Base-by-base conservation (phyloP, 2,888 invertebrate species). In the Theristus sp. region DNA sequence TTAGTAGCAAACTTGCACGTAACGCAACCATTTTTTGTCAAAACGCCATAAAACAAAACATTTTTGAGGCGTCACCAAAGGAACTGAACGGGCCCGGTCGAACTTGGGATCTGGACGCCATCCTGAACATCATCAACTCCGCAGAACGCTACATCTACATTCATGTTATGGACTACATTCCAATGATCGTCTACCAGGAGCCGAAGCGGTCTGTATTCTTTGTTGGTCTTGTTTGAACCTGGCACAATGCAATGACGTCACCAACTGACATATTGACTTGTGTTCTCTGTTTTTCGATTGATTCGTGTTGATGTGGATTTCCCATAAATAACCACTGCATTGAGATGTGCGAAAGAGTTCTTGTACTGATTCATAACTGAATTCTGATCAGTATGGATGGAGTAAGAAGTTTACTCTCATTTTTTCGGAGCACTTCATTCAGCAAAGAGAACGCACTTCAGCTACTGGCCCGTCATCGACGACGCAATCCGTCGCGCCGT, bases 111-210 rank as follows among this genome's bases (percentile, higher is more conserved):
- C 79, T 87, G 60, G 85, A 86, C 69, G 87, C 89, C 1, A 84
- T 98, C 60, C 75, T 89, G 0, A 78, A 83, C 69, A 83, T 86
- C 55, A 91, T 98, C 60, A 76, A 82, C 55, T 79, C 81, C 17
- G 91, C 96, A 0, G 83, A 87, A 67, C 82, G 84, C 73, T 93
- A 86, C 74, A 81, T 96, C 31, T 84, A 91, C 75, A 84, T 96
- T 60, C 83, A 94, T 20, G 93, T 98, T 0, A 96, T 96, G 94
- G 93, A 94, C 75, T 96, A 94, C 75, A 84, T 84, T 67, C 96
- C 96, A 0, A 65, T 85, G 61, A 82, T 82, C 61, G 80, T 87
- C 64, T 88, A 84, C 71, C 79, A 83, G 26, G 81, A 83, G 0
- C 84, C 83, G 70, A 73, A 81, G 72, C 73, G 79, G 81, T 81